Evolutionary conservation across 2,888 invertebrate genomes (phyloP).

Genomic region (Diaprepes abbreviatus): DNA sequence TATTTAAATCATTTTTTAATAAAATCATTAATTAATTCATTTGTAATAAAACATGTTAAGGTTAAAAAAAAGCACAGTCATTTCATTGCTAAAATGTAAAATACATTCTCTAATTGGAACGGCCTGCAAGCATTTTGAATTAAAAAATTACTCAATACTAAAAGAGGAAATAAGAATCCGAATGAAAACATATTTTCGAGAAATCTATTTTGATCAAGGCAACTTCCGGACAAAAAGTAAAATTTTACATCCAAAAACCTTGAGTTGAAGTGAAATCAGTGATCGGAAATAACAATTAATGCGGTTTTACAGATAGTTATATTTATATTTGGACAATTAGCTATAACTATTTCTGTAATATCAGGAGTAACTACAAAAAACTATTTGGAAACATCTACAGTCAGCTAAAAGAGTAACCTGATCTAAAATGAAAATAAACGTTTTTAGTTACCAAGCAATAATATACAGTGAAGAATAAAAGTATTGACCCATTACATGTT

Average conservation of each 20-base stretch:
- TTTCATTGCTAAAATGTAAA: neutral
- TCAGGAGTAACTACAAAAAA: no score
- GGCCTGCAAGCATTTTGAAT: neutral
- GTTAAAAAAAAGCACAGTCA: neutral
- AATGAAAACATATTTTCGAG: neutral
- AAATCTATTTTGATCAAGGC: neutral
- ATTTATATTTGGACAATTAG: no score
- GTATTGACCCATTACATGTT: no score
- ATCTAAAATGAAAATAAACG: no score
- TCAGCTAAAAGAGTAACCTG: no score
- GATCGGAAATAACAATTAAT: neutral
- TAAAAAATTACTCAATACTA: neutral
- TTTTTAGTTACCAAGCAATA: no score
- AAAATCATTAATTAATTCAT: no score
- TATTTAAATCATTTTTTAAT: no score
- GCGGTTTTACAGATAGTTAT: neutral
- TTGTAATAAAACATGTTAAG: no score
- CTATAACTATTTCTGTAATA: no score
- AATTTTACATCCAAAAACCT: neutral
- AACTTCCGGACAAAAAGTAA: slow-evolving; percentile 4
- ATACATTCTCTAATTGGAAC: neutral
- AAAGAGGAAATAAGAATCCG: neutral
- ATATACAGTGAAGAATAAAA: no score
- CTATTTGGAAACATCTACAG: no score
- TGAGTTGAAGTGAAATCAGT: neutral